phyloP scores from a whole-genome alignment of 2,797 vertebrate species.

The Coregonus suidteri region DNA sequence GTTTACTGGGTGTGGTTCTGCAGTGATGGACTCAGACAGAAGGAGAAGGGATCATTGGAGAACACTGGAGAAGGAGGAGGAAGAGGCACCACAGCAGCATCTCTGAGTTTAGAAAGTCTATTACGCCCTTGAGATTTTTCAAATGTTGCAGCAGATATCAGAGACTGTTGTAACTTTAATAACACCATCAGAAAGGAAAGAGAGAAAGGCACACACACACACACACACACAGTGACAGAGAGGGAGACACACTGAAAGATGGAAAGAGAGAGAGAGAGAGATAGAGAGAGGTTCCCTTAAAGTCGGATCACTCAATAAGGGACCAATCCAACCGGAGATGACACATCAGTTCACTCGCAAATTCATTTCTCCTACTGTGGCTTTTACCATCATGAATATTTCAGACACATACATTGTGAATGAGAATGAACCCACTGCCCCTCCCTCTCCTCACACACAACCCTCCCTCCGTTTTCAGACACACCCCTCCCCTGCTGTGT shows the following conservation, averaged over 20 bases:
- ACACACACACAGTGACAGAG: background rate
- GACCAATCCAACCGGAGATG: constrained; percentile 29
- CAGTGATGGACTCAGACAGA: constrained; percentile 35
- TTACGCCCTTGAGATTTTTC: constrained; percentile 37
- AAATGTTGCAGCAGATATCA: constrained; percentile 30
- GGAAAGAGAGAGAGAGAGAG: background rate
- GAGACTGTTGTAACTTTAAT: constrained; percentile 3
- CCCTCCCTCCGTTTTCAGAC: background rate
- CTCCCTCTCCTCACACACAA: constrained; percentile 11
- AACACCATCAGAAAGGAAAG: background rate
- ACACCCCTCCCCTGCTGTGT: constrained; percentile 39
- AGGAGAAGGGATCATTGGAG: constrained; percentile 19
- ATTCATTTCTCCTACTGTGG: constrained; percentile 26
- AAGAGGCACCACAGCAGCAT: constrained; percentile 20
- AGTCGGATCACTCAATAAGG: background rate
- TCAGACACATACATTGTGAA: constrained; percentile 54
- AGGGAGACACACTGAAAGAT: background rate
- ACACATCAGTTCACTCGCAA: constrained; percentile 33
- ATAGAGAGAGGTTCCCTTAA: background rate
- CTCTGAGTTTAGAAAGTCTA: constrained; percentile 6
- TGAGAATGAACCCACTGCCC: constrained; percentile 30
- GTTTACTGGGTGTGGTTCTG: constrained; percentile 59
- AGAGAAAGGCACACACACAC: background rate
- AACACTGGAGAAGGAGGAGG: constrained; percentile 1
- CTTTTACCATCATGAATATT: constrained; percentile 58